These are phyloP conservation scores for Pholis gunnellus DNA, from an alignment of 2,113 vertebrate genomes.

Conservation along the genomic window DNA sequence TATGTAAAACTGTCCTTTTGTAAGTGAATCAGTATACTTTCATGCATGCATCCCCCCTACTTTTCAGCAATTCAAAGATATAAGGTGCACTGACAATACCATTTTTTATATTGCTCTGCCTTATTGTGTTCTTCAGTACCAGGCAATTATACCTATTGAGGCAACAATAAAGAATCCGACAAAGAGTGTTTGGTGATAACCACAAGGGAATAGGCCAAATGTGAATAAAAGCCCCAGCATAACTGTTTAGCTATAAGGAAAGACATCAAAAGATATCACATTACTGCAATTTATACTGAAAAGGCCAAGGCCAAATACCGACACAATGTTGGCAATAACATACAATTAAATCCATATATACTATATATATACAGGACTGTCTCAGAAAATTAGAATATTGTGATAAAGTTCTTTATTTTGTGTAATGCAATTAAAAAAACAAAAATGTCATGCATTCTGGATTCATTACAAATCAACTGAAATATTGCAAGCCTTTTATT, in stretches of 20 bases:
- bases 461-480: no score
- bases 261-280: neutral
- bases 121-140: conserved; percentile 2
- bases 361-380: neutral
- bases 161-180: conserved; percentile 39
- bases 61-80: conserved; percentile 1
- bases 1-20: neutral
- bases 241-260: neutral
- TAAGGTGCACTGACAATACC: neutral
- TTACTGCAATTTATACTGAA: neutral
- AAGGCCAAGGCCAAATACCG: neutral
- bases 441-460: no score
- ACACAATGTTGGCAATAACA: neutral
- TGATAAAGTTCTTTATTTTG: no score
- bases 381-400: no score
- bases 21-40: conserved; percentile 6
- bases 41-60: neutral
- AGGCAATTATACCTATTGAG: conserved; percentile 16
- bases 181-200: conserved; percentile 7
- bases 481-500: no score
- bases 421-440: no score
- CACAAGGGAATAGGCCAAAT: conserved; percentile 22
- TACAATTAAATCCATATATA: neutral
- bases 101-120: neutral
- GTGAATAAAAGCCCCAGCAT: conserved; percentile 5